phyloP scores from a whole-genome alignment of 2,888 invertebrate genomes.

The Melanophora roralis region DNA sequence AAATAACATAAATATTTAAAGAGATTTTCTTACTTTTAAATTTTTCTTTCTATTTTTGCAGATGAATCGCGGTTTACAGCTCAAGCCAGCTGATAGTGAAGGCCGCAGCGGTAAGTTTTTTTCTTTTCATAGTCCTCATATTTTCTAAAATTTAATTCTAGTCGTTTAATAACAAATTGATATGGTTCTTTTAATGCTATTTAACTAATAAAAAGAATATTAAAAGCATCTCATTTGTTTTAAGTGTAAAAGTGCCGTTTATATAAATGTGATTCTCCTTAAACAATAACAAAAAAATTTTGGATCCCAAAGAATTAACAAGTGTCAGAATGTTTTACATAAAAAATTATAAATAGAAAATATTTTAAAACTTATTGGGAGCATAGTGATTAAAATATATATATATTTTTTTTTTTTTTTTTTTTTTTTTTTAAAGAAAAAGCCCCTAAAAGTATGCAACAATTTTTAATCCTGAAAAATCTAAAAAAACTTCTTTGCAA shows the following conservation, averaged over 20 bases:
- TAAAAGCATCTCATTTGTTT: conserved; percentile 6
- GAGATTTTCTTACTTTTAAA: neutral
- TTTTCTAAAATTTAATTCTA: conserved; percentile 15
- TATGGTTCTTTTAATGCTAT: conserved; percentile 30
- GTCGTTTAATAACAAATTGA: conserved; percentile 38
- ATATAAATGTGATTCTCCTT: conserved; percentile 28
- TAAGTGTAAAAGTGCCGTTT: conserved; percentile 47
- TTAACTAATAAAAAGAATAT: neutral
- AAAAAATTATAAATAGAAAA: no score
- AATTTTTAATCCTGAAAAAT: no score
- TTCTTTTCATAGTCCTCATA: conserved; percentile 46
- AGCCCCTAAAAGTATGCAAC: no score
- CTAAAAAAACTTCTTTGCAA: no score
- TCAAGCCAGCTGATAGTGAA: conserved; percentile 99
- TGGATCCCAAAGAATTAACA: no score
- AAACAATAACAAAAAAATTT: neutral
- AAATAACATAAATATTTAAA: no score
- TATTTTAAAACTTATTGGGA: no score
- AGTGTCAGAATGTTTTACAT: no score
- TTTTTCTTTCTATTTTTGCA: conserved; percentile 77
- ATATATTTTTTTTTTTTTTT: neutral
- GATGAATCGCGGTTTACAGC: conserved; percentile 99
- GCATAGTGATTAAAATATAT: neutral
- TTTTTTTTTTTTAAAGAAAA: neutral
- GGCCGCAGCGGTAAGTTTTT: conserved; percentile 93